These are phyloP conservation scores for Anarrhichthys ocellatus DNA, from an alignment of 2,113 vertebrate genomes.

Conservation along the genomic window DNA sequence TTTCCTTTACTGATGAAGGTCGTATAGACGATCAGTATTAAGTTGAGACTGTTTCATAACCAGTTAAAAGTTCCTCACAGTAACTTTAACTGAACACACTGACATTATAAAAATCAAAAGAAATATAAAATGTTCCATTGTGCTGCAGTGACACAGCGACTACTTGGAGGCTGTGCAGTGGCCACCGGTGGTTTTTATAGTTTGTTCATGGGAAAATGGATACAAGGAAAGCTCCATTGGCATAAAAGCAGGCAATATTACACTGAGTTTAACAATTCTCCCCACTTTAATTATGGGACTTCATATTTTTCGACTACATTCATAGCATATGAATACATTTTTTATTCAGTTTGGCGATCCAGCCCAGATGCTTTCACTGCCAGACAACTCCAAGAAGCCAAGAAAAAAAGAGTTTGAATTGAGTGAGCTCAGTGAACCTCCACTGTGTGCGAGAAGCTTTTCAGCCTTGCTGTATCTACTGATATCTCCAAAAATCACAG, in stretches of 20 bases:
- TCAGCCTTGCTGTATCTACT: background rate
- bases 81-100: too few species aligned
- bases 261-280: background rate
- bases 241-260: background rate
- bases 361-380: background rate
- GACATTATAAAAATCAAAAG: too few species aligned
- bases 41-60: too few species aligned
- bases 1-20: too few species aligned
- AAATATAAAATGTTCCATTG: too few species aligned
- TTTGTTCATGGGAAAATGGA: background rate
- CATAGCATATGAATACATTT: background rate
- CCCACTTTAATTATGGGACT: background rate
- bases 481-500: background rate
- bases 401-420: too few species aligned
- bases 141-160: too few species aligned
- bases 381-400: background rate
- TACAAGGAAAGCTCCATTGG: background rate
- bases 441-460: background rate
- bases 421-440: background rate
- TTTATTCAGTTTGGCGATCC: background rate
- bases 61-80: too few species aligned
- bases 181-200: too few species aligned
- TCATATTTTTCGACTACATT: background rate
- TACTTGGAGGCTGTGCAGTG: too few species aligned
- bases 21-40: too few species aligned